These are phyloP conservation scores for Oxyura jamaicensis DNA, from an alignment of 2,113 vertebrate species.

Conservation along the genomic window DNA sequence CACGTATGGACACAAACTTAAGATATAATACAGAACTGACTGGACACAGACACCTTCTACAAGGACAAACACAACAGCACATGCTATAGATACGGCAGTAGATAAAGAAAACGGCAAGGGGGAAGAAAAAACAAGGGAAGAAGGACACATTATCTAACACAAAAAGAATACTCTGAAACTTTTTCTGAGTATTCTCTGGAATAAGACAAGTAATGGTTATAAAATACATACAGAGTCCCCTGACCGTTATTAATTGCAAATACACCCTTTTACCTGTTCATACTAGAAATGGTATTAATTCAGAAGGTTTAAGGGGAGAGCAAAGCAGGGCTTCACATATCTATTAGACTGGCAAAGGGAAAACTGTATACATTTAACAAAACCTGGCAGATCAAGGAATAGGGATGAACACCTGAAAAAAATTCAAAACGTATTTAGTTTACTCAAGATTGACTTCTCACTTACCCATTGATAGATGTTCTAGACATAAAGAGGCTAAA, in stretches of 20 bases:
- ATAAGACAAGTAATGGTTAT: not conserved
- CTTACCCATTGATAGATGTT: constrained; percentile 98
- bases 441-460: not conserved
- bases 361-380: not conserved
- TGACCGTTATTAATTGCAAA: not conserved
- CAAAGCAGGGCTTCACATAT: not conserved
- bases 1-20: not conserved
- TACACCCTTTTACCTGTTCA: not conserved
- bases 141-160: not conserved
- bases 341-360: not conserved
- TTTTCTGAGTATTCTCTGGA: no score
- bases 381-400: not conserved
- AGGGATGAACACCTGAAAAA: not conserved
- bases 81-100: accelerated
- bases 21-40: not conserved
- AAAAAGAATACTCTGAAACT: not conserved
- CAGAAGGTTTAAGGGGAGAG: not conserved
- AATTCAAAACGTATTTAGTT: not conserved
- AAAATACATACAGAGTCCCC: not conserved
- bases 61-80: not conserved
- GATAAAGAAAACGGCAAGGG: not conserved
- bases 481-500: constrained; percentile 95
- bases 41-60: not conserved
- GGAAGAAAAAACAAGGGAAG: not conserved
- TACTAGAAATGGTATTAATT: not conserved